Evolutionary conservation across 2,113 vertebrate species (phyloP).

Genomic region (Ammodytes dubius): DNA sequence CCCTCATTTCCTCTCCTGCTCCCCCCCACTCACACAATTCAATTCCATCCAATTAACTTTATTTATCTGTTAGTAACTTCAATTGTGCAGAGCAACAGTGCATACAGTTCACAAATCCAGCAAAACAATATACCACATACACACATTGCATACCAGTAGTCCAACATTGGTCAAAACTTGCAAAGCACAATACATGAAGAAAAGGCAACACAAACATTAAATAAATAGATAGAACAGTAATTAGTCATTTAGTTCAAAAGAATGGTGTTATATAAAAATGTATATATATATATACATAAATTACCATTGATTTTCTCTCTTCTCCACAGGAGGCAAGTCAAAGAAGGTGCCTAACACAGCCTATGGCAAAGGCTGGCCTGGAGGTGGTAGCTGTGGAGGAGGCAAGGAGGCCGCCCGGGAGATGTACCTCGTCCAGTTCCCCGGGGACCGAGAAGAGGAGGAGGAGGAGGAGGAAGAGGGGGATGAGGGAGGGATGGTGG

Average conservation of each 20-base stretch:
- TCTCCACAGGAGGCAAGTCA: conserved; percentile 83
- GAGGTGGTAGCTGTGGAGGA: conserved; percentile 74
- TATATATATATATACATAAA: too few relatives aligned
- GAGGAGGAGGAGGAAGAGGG: conserved; percentile 78
- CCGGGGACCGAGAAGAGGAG: conserved; percentile 72
- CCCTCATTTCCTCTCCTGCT: conserved; percentile 38
- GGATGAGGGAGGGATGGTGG: conserved; percentile 77
- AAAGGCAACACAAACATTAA: too few relatives aligned
- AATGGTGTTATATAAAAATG: too few relatives aligned
- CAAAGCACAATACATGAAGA: too few relatives aligned
- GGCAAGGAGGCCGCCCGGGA: conserved; percentile 83
- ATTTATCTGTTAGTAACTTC: too few relatives aligned
- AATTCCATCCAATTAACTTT: conserved; percentile 21
- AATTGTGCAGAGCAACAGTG: too few relatives aligned
- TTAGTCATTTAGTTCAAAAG: too few relatives aligned
- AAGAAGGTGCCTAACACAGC: conserved; percentile 74
- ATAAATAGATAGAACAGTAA: too few relatives aligned
- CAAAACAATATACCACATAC: too few relatives aligned
- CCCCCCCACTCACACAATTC: conserved; percentile 45
- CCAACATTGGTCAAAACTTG: too few relatives aligned
- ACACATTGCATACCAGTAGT: too few relatives aligned
- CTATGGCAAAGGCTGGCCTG: conserved; percentile 83
- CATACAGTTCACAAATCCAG: too few relatives aligned
- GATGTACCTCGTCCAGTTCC: conserved; percentile 83
- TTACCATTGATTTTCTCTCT: conserved; percentile 46